Percentiles rank a stretch among this genome's conserved stretches.
These are phyloP conservation scores for Tachycineta bicolor DNA, from an alignment of 2,113 vertebrate species.

Conservation along the genomic window DNA sequence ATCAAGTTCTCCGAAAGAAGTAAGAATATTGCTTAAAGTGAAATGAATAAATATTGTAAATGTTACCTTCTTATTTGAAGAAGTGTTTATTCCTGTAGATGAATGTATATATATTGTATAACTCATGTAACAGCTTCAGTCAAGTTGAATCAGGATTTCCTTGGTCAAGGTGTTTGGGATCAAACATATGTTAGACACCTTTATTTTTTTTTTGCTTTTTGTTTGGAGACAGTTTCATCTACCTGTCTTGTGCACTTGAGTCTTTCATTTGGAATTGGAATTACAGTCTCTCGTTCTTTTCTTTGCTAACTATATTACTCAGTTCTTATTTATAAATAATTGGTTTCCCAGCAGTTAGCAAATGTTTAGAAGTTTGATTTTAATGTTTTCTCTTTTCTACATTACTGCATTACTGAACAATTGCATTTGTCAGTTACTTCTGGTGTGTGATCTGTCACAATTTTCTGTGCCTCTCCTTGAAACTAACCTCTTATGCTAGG, in stretches of 20 bases:
- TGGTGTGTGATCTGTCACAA: neutral
- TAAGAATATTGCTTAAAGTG: slow-evolving; percentile 68
- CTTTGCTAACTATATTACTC: neutral
- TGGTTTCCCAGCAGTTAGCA: neutral
- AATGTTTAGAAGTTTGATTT: neutral
- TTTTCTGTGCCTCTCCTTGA: neutral
- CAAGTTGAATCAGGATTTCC: neutral
- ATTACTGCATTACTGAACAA: neutral
- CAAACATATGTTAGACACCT: neutral
- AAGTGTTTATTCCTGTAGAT: neutral
- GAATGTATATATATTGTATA: neutral
- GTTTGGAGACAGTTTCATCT: neutral
- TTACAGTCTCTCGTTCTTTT: neutral
- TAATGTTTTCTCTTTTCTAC: neutral
- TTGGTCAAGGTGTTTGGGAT: neutral
- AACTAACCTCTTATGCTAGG: neutral
- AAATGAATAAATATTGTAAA: neutral
- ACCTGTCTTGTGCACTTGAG: neutral
- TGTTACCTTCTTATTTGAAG: neutral
- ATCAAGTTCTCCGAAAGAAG: slow-evolving; percentile 82
- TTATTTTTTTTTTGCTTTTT: neutral
- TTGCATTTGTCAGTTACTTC: neutral
- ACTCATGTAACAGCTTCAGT: neutral
- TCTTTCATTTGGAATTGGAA: neutral
- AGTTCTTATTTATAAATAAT: neutral